Conservation (phyloP, 2,797 vertebrate genomes). For the Falco novaeseelandiae region DNA sequence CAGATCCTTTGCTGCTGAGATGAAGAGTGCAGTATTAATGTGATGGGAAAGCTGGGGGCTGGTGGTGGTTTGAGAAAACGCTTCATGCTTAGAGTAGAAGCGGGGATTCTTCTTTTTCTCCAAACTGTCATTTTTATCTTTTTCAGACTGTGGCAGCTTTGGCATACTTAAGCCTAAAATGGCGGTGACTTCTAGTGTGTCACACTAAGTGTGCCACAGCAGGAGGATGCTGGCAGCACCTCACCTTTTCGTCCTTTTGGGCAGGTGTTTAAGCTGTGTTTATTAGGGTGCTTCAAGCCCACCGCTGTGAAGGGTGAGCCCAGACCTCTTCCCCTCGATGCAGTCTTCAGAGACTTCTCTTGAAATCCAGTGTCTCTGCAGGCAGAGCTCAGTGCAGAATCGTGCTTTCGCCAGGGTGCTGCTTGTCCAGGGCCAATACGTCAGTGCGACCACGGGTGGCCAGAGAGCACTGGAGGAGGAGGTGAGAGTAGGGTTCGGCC, state of each 20-base stretch:
- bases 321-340: accelerated
- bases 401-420: accelerated
- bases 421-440: accelerated
- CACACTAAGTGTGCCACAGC: background rate
- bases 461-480: accelerated
- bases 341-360: background rate
- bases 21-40: background rate
- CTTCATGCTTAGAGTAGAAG: background rate
- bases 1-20: background rate
- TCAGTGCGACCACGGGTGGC: accelerated
- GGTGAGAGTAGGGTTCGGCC: accelerated
- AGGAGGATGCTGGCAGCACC: accelerated
- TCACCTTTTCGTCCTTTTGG: too few relatives aligned
- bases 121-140: background rate
- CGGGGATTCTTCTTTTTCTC: accelerated
- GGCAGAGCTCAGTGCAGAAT: background rate
- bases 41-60: background rate
- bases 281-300: background rate
- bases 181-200: accelerated
- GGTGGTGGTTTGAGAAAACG: background rate
- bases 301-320: background rate
- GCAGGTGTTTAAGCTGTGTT: background rate
- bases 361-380: accelerated
- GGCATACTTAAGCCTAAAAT: background rate
- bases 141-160: background rate